Conservation (phyloP, 2,113 vertebrate species). For the Oncorhynchus gorbuscha region DNA sequence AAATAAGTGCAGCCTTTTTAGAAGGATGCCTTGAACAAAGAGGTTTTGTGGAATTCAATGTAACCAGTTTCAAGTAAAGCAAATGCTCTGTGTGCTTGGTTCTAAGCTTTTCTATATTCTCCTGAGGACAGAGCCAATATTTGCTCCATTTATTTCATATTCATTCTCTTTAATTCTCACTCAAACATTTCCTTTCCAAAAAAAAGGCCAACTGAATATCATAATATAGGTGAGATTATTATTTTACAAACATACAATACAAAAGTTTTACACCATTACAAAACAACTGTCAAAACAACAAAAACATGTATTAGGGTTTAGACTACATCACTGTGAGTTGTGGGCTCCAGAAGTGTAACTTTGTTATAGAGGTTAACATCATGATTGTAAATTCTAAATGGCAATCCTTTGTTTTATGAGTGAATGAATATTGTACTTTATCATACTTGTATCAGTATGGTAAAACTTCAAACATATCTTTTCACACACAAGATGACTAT, state of each 20-base stretch:
- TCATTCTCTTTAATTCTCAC: not conserved
- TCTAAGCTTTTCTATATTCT: slow-evolving; percentile 11
- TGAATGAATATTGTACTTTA: not conserved
- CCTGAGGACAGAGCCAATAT: not conserved
- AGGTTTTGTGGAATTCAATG: too few species aligned
- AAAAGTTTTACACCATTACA: slow-evolving; percentile 16
- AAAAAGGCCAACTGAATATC: not conserved
- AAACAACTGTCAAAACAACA: slow-evolving; percentile 35
- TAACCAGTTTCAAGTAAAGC: slow-evolving; percentile 14
- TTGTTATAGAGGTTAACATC: not conserved
- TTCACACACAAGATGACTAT: slow-evolving; percentile 10
- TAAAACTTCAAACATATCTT: not conserved
- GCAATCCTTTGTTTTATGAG: not conserved
- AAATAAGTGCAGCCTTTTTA: too few species aligned
- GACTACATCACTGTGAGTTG: not conserved
- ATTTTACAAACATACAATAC: not conserved
- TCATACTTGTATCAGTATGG: too few species aligned
- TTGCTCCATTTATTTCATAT: not conserved
- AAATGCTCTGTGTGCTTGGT: slow-evolving; percentile 28
- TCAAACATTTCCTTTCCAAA: not conserved
- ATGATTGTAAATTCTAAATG: not conserved
- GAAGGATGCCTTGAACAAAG: too few species aligned
- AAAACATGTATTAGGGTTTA: not conserved
- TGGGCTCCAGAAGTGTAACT: not conserved
- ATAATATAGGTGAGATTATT: slow-evolving; percentile 21